phyloP scores from a whole-genome alignment of 2,113 vertebrate species.

The Pomatorhinus ruficollis region DNA sequence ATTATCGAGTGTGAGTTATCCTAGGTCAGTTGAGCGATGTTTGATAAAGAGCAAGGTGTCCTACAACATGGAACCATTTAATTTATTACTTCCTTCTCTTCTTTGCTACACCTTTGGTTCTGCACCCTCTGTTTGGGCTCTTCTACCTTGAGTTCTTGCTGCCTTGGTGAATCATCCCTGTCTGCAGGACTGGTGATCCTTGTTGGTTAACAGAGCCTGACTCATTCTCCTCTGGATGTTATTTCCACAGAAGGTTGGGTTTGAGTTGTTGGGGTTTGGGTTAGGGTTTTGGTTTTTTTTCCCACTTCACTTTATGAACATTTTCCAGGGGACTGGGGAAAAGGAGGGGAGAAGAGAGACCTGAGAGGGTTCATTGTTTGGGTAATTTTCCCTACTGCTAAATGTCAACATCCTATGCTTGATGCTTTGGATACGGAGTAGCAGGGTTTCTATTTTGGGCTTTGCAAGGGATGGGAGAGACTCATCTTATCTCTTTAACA shows the following conservation, averaged over 20 bases:
- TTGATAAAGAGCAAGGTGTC: not conserved
- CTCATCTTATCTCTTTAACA: slow-evolving; percentile 45
- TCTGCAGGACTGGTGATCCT: slow-evolving; percentile 11
- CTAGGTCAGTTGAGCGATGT: not conserved
- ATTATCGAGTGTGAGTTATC: not conserved
- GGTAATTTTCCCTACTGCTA: not conserved
- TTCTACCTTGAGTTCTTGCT: slow-evolving; percentile 1
- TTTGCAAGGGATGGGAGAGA: slow-evolving; percentile 22
- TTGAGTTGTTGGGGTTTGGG: slow-evolving; percentile 13
- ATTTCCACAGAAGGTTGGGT: slow-evolving; percentile 45
- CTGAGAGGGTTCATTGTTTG: slow-evolving; percentile 30
- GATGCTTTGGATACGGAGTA: not conserved
- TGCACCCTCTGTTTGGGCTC: not conserved
- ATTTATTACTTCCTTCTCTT: not conserved
- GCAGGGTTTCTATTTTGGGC: slow-evolving; percentile 23
- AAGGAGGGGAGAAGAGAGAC: not conserved
- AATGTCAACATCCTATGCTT: not conserved
- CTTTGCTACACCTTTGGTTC: not conserved
- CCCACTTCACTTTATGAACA: not conserved
- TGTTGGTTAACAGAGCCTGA: slow-evolving; percentile 39
- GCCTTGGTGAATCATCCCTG: slow-evolving; percentile 47
- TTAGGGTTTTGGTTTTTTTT: not conserved
- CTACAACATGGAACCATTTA: not conserved
- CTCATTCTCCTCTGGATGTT: slow-evolving; percentile 53
- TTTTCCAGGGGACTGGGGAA: not conserved